Conservation (phyloP, 2,888 invertebrate species). For the Tachina lurida region DNA sequence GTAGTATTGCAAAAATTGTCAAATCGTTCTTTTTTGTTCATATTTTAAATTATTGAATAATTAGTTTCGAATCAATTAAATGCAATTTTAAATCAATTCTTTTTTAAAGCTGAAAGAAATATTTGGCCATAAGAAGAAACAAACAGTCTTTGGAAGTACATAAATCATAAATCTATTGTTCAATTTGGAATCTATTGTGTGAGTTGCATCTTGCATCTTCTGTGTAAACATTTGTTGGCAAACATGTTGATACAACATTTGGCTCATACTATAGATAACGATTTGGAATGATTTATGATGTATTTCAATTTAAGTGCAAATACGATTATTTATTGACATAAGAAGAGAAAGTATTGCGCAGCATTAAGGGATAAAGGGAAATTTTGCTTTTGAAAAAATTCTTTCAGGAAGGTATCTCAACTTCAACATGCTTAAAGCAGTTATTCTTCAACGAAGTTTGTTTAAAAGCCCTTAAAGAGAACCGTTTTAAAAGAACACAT, state of each 20-base stretch:
- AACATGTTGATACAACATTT: no score
- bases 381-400: not conserved
- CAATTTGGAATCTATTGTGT: no score
- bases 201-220: no score
- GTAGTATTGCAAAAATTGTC: conserved; percentile 48
- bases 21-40: conserved; percentile 28
- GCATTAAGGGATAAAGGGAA: not conserved
- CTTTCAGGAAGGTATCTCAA: not conserved
- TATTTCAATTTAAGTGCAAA: conserved; percentile 66
- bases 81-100: conserved; percentile 48
- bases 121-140: conserved; percentile 58
- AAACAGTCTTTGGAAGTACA: conserved; percentile 13
- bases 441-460: not conserved
- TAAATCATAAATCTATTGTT: conserved; percentile 17
- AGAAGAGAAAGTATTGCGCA: not conserved
- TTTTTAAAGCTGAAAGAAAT: conserved; percentile 1
- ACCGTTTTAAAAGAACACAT: no score
- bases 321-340: conserved; percentile 62
- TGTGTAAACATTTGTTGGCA: no score
- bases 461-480: not conserved
- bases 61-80: not conserved
- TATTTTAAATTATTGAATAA: conserved; percentile 23
- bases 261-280: no score
- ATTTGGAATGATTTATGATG: not conserved
- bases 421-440: not conserved